These are phyloP conservation scores for Apodemia mormo DNA, from an alignment of 2,888 invertebrate genomes.

Conservation along the genomic window DNA sequence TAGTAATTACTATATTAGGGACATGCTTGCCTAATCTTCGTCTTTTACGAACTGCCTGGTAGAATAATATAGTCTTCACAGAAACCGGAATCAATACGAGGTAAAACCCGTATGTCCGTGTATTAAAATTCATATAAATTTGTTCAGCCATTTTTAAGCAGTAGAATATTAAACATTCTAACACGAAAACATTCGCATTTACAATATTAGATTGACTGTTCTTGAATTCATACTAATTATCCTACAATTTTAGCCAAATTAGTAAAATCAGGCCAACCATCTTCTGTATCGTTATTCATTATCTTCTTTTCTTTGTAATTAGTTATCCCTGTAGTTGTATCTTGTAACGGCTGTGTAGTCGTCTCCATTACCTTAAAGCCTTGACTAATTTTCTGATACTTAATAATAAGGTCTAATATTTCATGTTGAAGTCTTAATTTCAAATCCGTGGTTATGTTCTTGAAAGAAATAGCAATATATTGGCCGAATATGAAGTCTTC, in stretches of 20 bases:
- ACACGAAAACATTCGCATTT: not conserved
- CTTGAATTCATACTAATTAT: not conserved
- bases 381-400: slow-evolving; percentile 44
- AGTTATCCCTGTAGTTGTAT: not conserved
- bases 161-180: not conserved
- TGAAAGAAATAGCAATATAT: slow-evolving; percentile 65
- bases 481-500: slow-evolving; percentile 76
- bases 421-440: slow-evolving; percentile 67
- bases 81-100: too few species aligned
- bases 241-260: slow-evolving; percentile 53
- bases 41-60: too few species aligned
- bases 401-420: slow-evolving; percentile 62
- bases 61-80: too few species aligned
- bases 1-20: too few species aligned
- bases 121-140: too few species aligned
- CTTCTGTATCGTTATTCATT: slow-evolving; percentile 60
- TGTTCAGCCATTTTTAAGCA: not conserved
- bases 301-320: not conserved
- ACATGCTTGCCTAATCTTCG: too few species aligned
- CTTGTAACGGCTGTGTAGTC: slow-evolving; percentile 40
- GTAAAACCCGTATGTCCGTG: too few species aligned
- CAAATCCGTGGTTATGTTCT: slow-evolving; percentile 55
- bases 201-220: not conserved
- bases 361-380: slow-evolving; percentile 22
- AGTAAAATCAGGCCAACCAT: slow-evolving; percentile 67